phyloP scores from a whole-genome alignment of 2,797 vertebrate species.

The Synaphobranchus kaupii region DNA sequence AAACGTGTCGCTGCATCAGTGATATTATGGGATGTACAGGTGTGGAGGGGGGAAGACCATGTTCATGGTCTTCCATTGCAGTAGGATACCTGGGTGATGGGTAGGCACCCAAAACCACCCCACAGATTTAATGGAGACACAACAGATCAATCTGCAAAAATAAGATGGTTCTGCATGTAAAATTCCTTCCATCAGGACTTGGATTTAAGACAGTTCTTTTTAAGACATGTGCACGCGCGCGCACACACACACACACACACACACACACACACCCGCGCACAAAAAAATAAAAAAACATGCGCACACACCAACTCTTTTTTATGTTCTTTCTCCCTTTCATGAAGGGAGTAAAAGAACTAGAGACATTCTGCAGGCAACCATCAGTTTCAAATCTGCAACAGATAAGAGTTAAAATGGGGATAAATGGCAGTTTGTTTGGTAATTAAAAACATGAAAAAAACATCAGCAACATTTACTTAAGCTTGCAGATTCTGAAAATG shows the following conservation, averaged over 20 bases:
- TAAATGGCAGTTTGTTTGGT: not conserved
- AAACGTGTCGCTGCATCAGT: not conserved
- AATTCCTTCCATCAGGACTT: not conserved
- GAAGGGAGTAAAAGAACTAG: not conserved
- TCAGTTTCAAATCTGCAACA: not conserved
- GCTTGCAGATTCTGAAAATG: not conserved
- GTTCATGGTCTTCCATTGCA: not conserved
- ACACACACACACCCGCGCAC: not conserved
- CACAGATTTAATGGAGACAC: constrained; percentile 1
- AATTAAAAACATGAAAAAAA: not conserved
- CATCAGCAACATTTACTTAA: not conserved
- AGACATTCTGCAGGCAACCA: not conserved
- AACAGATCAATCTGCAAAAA: not conserved
- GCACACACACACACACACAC: not conserved
- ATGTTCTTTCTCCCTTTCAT: not conserved
- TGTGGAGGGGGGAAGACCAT: not conserved
- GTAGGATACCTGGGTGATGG: not conserved
- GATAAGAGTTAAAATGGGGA: not conserved
- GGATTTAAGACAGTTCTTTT: not conserved
- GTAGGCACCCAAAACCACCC: not conserved
- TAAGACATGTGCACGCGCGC: not conserved
- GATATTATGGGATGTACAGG: not conserved
- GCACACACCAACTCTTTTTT: not conserved
- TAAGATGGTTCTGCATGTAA: not conserved
- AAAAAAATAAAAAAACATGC: not conserved